Percentiles rank a stretch among this genome's conserved stretches.
Evolutionary conservation across 2,113 vertebrate species (phyloP).

Genomic region (Sorex fumeus): DNA sequence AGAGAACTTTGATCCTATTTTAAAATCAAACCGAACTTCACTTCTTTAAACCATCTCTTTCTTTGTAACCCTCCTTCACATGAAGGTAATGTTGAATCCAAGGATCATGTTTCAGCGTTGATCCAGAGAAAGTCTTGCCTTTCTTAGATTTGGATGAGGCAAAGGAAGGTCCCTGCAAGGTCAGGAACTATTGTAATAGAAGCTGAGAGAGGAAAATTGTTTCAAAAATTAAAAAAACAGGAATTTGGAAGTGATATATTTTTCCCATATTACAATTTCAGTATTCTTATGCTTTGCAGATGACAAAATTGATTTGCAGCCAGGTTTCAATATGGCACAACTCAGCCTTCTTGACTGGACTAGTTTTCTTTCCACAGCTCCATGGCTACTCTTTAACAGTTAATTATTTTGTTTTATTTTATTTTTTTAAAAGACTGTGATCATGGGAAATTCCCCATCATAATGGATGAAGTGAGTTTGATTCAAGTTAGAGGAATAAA

Average conservation of each 20-base stretch:
- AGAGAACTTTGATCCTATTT: not conserved
- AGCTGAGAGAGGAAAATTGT: conserved; percentile 25
- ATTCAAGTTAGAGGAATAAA: conserved; percentile 66
- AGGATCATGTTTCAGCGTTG: not conserved
- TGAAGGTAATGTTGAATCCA: not conserved
- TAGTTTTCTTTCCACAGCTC: conserved; percentile 16
- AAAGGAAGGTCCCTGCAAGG: not conserved
- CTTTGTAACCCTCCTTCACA: not conserved
- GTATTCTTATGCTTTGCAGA: conserved; percentile 44
- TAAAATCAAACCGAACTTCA: not conserved
- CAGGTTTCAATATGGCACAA: conserved; percentile 37
- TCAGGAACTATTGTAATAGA: not conserved
- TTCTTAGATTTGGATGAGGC: not conserved
- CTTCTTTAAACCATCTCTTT: not conserved
- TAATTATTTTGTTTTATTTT: conserved; percentile 66
- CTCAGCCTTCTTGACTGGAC: conserved; percentile 5
- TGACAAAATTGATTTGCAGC: conserved; percentile 52
- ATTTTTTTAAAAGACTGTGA: conserved; percentile 13
- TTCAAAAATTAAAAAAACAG: conserved; percentile 55
- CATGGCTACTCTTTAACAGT: conserved; percentile 44
- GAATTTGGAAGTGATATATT: conserved; percentile 23
- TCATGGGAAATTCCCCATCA: conserved; percentile 34
- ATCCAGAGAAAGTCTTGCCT: not conserved
- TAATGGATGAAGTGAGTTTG: conserved; percentile 57
- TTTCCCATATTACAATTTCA: conserved; percentile 20